These are phyloP conservation scores for Accipiter minullus DNA, from an alignment of 2,797 vertebrate genomes.

Conservation along the genomic window DNA sequence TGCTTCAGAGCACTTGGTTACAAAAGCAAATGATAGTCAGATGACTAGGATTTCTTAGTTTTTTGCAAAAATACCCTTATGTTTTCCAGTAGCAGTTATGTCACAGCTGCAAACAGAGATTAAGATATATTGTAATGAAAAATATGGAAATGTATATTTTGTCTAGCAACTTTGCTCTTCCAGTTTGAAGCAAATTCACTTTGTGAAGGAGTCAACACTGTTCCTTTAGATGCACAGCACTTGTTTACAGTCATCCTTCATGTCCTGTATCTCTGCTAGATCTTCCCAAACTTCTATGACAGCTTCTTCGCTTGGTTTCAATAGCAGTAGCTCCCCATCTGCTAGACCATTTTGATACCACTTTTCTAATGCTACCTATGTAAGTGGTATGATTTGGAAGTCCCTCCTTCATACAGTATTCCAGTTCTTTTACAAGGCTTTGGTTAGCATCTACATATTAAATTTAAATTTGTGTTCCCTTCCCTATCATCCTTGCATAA, in stretches of 20 bases:
- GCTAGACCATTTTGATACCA: not conserved
- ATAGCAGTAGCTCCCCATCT: not conserved
- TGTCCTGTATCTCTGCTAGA: not conserved
- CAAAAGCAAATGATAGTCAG: conserved; percentile 8
- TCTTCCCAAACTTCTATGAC: not conserved
- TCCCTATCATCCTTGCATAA: not conserved
- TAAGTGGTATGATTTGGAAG: not conserved
- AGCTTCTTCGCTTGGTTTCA: not conserved
- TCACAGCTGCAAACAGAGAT: not conserved
- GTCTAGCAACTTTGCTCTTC: not conserved
- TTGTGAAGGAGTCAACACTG: not conserved
- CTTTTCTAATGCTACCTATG: not conserved
- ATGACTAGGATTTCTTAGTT: not conserved
- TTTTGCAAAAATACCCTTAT: not conserved
- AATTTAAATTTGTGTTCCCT: not conserved
- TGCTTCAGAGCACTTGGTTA: not conserved
- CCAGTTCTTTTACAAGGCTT: not conserved
- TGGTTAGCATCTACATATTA: not conserved
- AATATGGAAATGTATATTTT: not conserved
- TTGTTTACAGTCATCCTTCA: not conserved
- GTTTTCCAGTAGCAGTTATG: not conserved
- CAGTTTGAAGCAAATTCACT: not conserved
- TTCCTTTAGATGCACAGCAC: not conserved
- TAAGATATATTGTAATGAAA: not conserved
- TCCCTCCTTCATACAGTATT: not conserved